A percentile compares a stretch with the other conserved stretches of the same genome.
Evolutionary conservation across 2,888 invertebrate genomes (phyloP).

Genomic region (Phyllotreta cruciferae): DNA sequence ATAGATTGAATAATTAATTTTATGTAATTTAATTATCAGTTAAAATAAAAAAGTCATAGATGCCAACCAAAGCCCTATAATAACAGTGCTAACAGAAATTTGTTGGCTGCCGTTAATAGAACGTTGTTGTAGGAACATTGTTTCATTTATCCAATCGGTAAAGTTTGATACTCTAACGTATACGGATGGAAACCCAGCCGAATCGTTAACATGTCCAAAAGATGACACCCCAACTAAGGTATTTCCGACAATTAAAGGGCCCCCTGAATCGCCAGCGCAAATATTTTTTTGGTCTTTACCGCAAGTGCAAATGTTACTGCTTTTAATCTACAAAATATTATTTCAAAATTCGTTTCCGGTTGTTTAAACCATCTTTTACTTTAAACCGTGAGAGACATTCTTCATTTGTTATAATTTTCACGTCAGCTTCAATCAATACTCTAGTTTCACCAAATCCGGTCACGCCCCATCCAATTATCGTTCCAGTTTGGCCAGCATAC

Average conservation of each 20-base stretch:
- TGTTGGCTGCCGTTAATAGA: slow-evolving; percentile 6
- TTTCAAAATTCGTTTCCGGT: not conserved
- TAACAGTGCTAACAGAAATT: not conserved
- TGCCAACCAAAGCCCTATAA: not conserved
- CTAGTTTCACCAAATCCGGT: slow-evolving; percentile 29
- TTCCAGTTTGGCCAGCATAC: slow-evolving; percentile 27
- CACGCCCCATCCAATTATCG: slow-evolving; percentile 36
- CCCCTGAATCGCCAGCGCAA: slow-evolving; percentile 44
- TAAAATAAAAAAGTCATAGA: not conserved
- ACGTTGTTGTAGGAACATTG: no score
- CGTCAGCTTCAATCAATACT: slow-evolving; percentile 32
- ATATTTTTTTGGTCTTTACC: slow-evolving; percentile 37
- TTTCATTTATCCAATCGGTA: slow-evolving; percentile 36
- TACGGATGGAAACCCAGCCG: slow-evolving; percentile 37
- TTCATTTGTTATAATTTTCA: slow-evolving; percentile 32
- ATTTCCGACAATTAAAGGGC: slow-evolving; percentile 39
- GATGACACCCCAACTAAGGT: slow-evolving; percentile 43
- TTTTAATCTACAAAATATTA: slow-evolving; percentile 29
- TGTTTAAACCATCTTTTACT: not conserved
- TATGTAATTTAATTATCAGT: no score
- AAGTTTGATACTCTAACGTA: slow-evolving; percentile 38
- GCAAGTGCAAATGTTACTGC: slow-evolving; percentile 37
- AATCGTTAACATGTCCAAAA: slow-evolving; percentile 40
- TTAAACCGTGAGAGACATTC: no score
- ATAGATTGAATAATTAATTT: no score